A percentile compares a stretch with the other conserved stretches of the same genome.
phyloP scores from a whole-genome alignment of 2,888 invertebrate species.

The Opisthograptis luteolata region DNA sequence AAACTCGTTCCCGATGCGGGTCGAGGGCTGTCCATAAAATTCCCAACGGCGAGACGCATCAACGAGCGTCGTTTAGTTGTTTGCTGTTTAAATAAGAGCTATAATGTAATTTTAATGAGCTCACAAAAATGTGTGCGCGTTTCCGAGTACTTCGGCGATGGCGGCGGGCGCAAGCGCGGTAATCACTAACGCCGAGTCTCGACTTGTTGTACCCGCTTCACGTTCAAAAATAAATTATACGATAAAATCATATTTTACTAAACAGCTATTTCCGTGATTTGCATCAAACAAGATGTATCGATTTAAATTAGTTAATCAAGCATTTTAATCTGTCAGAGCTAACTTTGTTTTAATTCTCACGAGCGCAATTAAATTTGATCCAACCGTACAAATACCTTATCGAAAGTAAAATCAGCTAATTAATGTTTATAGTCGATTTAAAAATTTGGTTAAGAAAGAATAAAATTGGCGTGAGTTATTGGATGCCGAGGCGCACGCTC shows the following conservation, averaged over 20 bases:
- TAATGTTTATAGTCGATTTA: slow-evolving; percentile 39
- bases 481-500: slow-evolving; percentile 68
- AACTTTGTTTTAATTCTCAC: neutral
- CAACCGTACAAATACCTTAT: neutral
- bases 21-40: slow-evolving; percentile 71
- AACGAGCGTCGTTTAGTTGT: slow-evolving; percentile 79
- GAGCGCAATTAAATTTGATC: neutral
- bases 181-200: slow-evolving; percentile 22
- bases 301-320: too few species aligned
- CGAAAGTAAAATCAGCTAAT: slow-evolving; percentile 28
- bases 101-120: slow-evolving; percentile 83
- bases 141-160: slow-evolving; percentile 48
- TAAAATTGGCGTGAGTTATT: slow-evolving; percentile 75
- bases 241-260: too few species aligned
- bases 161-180: slow-evolving; percentile 38
- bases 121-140: slow-evolving; percentile 74
- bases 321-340: too few species aligned
- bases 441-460: slow-evolving; percentile 65
- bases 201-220: slow-evolving; percentile 25
- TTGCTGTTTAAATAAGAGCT: slow-evolving; percentile 80
- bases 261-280: neutral
- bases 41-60: slow-evolving; percentile 69
- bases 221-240: too few species aligned
- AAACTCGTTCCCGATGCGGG: slow-evolving; percentile 22
- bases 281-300: neutral